Percentiles rank a stretch among this genome's conserved stretches.
phyloP scores from a whole-genome alignment of 2,888 invertebrate species.

The Dryococelus australis region DNA sequence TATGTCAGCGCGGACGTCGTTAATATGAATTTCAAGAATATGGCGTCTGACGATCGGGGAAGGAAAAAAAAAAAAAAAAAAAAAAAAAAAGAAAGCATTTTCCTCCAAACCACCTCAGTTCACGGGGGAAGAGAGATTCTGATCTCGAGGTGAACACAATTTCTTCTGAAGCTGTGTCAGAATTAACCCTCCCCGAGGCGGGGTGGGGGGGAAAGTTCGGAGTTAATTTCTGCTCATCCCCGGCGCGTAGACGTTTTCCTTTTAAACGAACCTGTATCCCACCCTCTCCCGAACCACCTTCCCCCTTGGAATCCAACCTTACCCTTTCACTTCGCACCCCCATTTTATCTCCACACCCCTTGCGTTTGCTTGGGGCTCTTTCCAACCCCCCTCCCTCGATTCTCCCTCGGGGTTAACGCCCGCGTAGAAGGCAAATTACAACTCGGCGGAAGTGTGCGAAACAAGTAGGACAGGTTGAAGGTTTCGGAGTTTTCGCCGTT shows the following conservation, averaged over 20 bases:
- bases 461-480: not conserved
- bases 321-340: not conserved
- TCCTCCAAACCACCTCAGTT: not conserved
- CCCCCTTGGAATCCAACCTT: not conserved
- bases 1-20: not conserved
- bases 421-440: slow-evolving; percentile 8
- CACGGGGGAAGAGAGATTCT: not conserved
- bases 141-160: slow-evolving; percentile 3
- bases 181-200: not conserved
- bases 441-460: not conserved
- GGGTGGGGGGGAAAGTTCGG: not conserved
- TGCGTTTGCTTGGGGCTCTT: not conserved
- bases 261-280: not conserved
- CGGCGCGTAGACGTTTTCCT: not conserved
- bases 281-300: not conserved
- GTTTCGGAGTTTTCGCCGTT: not conserved
- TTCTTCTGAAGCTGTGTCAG: not conserved
- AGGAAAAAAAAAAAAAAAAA: not conserved
- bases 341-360: not conserved
- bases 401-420: not conserved
- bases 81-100: not conserved
- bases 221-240: not conserved
- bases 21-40: not conserved
- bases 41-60: not conserved
- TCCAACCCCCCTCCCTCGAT: not conserved